Evolutionary conservation across 2,888 invertebrate species (phyloP).

Genomic region (Zelleria hepariella): DNA sequence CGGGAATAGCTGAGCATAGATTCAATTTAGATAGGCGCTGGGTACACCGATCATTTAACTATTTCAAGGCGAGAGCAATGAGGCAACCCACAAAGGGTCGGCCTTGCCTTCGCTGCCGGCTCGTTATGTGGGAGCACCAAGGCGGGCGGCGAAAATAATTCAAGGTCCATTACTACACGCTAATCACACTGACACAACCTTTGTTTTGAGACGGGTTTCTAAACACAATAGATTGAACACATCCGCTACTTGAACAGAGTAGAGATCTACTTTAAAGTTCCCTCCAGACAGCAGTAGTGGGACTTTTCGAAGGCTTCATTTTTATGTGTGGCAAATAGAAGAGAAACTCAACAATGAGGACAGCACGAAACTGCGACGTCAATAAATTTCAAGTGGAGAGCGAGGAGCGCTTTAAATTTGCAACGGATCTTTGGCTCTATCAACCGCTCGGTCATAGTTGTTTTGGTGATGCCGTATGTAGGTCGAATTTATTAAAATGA

Average conservation of each 20-base stretch:
- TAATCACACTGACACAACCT: background rate
- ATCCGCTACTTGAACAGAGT: background rate
- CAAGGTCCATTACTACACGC: conserved; percentile 9
- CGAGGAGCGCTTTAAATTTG: conserved; percentile 25
- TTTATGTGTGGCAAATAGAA: too few relatives aligned
- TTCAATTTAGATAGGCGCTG: conserved; percentile 45
- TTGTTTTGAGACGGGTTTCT: background rate
- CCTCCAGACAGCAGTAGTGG: too few relatives aligned
- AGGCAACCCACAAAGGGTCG: conserved; percentile 62
- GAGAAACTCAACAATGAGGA: background rate
- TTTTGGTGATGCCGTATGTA: conserved; percentile 40
- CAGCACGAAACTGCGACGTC: background rate
- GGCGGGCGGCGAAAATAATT: conserved; percentile 23
- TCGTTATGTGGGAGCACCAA: conserved; percentile 48
- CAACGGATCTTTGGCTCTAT: conserved; percentile 51
- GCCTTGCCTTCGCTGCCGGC: conserved; percentile 54
- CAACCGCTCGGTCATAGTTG: conserved; percentile 54
- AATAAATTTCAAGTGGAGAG: background rate
- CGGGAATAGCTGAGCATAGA: conserved; percentile 18
- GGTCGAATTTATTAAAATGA: conserved; percentile 45
- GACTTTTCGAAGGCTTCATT: too few relatives aligned
- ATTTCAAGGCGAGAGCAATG: conserved; percentile 66
- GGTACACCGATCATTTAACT: conserved; percentile 56
- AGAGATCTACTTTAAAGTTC: too few relatives aligned
- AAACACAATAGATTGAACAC: background rate